Percentiles rank a stretch among this genome's conserved stretches.
Conservation (phyloP, 2,888 invertebrate genomes). For the Zelleria hepariella region DNA sequence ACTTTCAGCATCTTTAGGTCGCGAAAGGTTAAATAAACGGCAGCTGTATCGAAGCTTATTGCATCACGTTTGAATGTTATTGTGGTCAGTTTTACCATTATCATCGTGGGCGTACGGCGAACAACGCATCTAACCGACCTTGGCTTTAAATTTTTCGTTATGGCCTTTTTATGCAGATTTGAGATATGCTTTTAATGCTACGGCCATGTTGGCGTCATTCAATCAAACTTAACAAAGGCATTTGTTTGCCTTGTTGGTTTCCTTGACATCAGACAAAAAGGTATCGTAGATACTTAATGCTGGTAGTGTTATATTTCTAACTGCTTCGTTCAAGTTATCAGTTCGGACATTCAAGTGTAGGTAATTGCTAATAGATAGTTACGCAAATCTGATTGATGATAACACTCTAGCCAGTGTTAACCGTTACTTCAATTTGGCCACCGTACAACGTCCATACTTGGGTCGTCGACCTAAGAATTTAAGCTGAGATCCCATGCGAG, state of each 20-base stretch:
- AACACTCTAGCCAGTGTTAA: slow-evolving; percentile 46
- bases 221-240: neutral
- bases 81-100: slow-evolving; percentile 23
- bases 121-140: slow-evolving; percentile 22
- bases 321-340: slow-evolving; percentile 39
- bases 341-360: slow-evolving; percentile 40
- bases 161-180: neutral
- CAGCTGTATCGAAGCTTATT: neutral
- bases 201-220: neutral
- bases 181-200: neutral
- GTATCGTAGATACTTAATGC: neutral
- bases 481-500: neutral
- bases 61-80: neutral
- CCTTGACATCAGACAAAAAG: neutral
- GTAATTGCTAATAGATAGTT: slow-evolving; percentile 65
- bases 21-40: neutral
- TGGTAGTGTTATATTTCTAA: slow-evolving; percentile 19
- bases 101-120: slow-evolving; percentile 24
- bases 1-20: neutral
- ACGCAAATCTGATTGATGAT: slow-evolving; percentile 70
- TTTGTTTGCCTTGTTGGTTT: neutral
- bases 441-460: slow-evolving; percentile 36
- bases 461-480: slow-evolving; percentile 45
- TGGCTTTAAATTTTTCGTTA: neutral
- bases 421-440: slow-evolving; percentile 68